Evolutionary conservation across 1,140 invertebrate species (phyloP).

Genomic region (Drosophila sturtevanti): DNA sequence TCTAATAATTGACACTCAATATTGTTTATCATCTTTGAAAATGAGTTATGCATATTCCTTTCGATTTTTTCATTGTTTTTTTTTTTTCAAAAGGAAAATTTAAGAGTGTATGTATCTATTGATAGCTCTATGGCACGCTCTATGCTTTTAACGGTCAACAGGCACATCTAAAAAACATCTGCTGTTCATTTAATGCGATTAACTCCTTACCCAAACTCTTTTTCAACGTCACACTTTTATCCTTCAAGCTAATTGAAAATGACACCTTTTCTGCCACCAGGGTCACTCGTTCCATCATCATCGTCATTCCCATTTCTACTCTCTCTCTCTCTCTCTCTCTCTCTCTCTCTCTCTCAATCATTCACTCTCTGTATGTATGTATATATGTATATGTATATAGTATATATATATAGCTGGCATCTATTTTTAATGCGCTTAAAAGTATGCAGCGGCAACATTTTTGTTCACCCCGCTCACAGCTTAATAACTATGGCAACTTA

Average conservation of each 20-base stretch:
- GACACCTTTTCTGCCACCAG: conserved; percentile 46
- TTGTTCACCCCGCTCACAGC: conserved; percentile 41
- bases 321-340: neutral
- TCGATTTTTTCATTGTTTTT: too few species aligned
- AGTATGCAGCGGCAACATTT: conserved; percentile 56
- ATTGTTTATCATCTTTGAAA: neutral
- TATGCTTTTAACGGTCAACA: too few species aligned
- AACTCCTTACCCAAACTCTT: conserved; percentile 19
- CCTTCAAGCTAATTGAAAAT: conserved; percentile 50
- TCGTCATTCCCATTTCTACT: neutral
- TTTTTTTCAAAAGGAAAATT: neutral
- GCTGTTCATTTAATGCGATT: conserved; percentile 43
- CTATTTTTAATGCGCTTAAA: conserved; percentile 76
- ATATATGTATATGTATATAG: neutral
- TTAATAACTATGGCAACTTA: conserved; percentile 79
- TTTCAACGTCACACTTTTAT: neutral
- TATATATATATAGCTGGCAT: conserved; percentile 30
- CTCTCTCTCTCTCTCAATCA: neutral
- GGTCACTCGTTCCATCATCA: neutral
- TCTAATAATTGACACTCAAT: neutral
- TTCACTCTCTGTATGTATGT: conserved; percentile 14
- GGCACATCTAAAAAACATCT: conserved; percentile 20
- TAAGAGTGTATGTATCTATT: neutral
- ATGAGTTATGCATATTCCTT: neutral
- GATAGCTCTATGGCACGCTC: too few species aligned